These are phyloP conservation scores for Buphagus erythrorhynchus DNA, from an alignment of 2,797 vertebrate species.

Conservation along the genomic window DNA sequence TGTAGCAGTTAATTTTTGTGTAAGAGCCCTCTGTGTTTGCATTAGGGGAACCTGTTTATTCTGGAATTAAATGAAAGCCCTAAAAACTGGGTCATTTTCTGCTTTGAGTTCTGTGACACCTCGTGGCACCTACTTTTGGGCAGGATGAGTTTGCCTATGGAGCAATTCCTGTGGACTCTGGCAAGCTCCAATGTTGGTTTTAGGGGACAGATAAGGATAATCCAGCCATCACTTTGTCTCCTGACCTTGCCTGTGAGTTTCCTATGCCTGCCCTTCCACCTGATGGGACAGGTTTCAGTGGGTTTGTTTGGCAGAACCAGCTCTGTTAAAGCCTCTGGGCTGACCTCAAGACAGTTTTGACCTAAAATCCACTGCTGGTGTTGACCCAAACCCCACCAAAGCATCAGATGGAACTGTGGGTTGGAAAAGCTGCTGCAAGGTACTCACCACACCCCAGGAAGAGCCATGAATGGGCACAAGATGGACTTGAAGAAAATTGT, in stretches of 20 bases:
- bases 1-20: neutral
- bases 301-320: neutral
- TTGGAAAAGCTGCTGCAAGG: neutral
- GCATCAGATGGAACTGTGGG: accelerated
- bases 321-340: neutral
- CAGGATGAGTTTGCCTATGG: conserved; percentile 12
- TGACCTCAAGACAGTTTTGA: neutral
- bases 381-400: neutral
- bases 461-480: neutral
- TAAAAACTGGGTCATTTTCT: neutral
- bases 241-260: neutral
- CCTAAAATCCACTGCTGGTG: neutral
- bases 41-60: neutral
- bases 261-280: neutral
- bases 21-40: neutral
- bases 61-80: neutral
- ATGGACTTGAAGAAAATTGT: neutral
- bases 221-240: neutral
- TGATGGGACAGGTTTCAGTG: accelerated
- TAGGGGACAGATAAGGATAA: neutral
- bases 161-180: conserved; percentile 20
- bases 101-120: neutral
- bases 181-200: neutral
- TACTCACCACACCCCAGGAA: neutral
- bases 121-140: neutral